Evolutionary conservation across 2,888 invertebrate genomes (phyloP), one percentile per base, ranked within the genome.

Genomic region (Melinaea marsaeus): DNA sequence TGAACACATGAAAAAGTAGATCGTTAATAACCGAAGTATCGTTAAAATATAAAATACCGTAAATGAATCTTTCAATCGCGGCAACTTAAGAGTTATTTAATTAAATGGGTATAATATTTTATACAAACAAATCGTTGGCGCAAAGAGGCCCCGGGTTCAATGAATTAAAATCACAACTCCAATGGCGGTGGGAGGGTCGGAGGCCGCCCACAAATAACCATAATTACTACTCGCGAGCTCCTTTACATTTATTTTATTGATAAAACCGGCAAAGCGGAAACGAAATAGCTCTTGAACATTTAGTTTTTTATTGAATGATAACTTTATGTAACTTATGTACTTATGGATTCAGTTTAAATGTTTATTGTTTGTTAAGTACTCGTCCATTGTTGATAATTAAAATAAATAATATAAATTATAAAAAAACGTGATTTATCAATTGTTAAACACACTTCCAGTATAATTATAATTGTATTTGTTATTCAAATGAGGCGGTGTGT

Each of bases 121-220:
- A 87, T 85, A 86, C 83, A 85, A 88, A 86, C 83, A 84, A 84
- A 87, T 86, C 86, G 84, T 79, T 85, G 84, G 85, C 87, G 88
- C 85, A 87, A 86, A 88, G 85, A 85, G 85, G 84, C 74, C 75
- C 67, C 75, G 77, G 80, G 80, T 79, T 77, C 71, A 81, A 88
- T 86, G 85, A 88, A 87, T 88, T 88, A 86, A 88, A 89, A 87
- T 85, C 84, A 85, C 85, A 84, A 87, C 83, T 85, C 86, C 87
- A 88, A 81, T 84, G 83, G 82, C 79, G 81, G 78, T 74, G 69
- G 79, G 77, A 75, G 79, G 80, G 83, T 77, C 78, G 76, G 79
- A 81, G 80, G 84, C 86, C 86, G 84, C 86, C 83, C 85, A 90
- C 88, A 90, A 88, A 90, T 90, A 88, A 88, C 81, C 73, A 79